Percentiles rank a stretch among this genome's conserved stretches.
These are phyloP conservation scores for Dermatemys mawii DNA, from an alignment of 2,113 vertebrate species.

Conservation along the genomic window DNA sequence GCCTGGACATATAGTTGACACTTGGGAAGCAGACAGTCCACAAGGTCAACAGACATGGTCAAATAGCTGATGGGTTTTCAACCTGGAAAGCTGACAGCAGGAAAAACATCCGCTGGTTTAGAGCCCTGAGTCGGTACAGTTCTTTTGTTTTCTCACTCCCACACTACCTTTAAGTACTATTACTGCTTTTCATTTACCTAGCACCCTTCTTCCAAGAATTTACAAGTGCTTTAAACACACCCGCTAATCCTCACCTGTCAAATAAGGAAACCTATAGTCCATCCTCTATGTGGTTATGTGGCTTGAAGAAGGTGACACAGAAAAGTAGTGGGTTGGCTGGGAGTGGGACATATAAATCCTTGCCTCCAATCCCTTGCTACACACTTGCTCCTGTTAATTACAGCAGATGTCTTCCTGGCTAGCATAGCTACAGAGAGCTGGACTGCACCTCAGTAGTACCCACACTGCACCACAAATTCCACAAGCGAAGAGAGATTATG, in stretches of 20 bases:
- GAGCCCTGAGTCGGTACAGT: neutral
- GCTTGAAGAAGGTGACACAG: neutral
- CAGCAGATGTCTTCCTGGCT: neutral
- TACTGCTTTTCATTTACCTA: neutral
- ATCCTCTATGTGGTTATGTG: too few relatives aligned
- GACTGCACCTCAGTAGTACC: rapidly evolving
- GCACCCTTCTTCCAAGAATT: neutral
- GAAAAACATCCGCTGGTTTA: neutral
- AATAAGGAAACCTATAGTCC: too few relatives aligned
- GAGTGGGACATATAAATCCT: neutral
- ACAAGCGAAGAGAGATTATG: neutral
- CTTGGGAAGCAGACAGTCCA: neutral
- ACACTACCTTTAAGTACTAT: neutral
- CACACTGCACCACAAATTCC: neutral
- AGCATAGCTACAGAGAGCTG: neutral
- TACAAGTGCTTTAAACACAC: neutral
- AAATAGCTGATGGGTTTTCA: neutral
- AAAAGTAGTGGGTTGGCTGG: neutral
- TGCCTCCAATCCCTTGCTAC: neutral
- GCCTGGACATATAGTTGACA: neutral
- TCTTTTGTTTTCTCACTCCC: neutral
- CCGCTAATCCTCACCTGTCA: neutral
- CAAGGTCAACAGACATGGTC: neutral
- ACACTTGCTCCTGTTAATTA: neutral
- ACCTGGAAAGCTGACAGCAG: neutral